Evolutionary conservation across 2,888 invertebrate species (phyloP).

Genomic region (Melangyna quadrimaculata): DNA sequence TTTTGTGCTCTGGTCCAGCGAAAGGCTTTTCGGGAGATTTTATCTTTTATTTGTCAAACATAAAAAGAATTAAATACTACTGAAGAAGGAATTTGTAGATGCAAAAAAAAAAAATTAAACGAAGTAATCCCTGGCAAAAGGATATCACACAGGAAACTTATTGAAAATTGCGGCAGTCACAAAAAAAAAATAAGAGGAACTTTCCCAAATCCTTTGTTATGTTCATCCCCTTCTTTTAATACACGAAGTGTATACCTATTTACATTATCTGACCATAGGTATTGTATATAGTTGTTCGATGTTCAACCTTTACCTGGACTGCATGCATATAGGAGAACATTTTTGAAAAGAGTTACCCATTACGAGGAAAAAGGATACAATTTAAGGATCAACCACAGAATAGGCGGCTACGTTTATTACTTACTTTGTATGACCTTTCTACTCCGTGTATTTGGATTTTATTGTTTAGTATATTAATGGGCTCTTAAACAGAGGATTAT

Average conservation of each 20-base stretch:
- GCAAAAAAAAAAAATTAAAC: background rate
- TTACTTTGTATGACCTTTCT: conserved; percentile 11
- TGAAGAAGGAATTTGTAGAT: conserved; percentile 18
- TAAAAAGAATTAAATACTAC: conserved; percentile 50
- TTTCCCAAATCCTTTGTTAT: conserved; percentile 55
- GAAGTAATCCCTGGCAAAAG: conserved; percentile 45
- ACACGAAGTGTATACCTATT: background rate
- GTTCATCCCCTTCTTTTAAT: conserved; percentile 28
- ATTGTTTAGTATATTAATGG: conserved; percentile 64
- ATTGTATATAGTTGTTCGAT: background rate
- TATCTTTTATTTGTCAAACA: conserved; percentile 61
- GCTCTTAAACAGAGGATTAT: conserved; percentile 65
- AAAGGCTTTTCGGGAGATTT: conserved; percentile 36
- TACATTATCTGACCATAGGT: background rate
- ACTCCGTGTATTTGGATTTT: background rate
- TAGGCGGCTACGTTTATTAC: conserved; percentile 14
- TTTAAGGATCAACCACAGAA: conserved; percentile 43
- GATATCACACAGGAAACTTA: conserved; percentile 68
- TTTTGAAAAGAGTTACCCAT: conserved; percentile 51
- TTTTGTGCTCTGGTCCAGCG: conserved; percentile 5
- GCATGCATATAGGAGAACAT: too few relatives aligned
- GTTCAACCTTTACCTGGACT: background rate
- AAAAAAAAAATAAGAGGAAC: conserved; percentile 9
- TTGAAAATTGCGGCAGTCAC: conserved; percentile 60
- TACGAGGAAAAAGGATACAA: conserved; percentile 23